Percentiles rank a stretch among this genome's conserved stretches.
Conservation (phyloP, 2,888 invertebrate genomes). For the Neuroscelio doddi region DNA sequence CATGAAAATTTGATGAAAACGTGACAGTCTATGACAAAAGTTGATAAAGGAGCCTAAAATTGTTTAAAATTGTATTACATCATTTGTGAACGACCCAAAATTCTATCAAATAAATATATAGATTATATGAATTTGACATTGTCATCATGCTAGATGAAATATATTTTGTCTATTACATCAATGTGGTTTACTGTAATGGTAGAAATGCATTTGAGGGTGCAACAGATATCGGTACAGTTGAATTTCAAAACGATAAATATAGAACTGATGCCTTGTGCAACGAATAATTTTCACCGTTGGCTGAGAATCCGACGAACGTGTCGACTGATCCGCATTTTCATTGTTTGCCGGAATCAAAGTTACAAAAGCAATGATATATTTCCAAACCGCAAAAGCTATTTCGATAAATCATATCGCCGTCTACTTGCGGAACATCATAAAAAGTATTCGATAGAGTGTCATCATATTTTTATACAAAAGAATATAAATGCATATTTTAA, state of each 20-base stretch:
- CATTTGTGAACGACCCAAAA: too few species aligned
- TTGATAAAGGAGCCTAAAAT: too few species aligned
- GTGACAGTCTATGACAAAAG: too few species aligned
- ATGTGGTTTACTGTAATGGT: background rate
- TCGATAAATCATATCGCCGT: constrained; percentile 47
- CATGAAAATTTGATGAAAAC: too few species aligned
- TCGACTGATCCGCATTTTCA: constrained; percentile 11
- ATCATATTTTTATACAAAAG: too few species aligned
- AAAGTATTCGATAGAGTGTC: too few species aligned
- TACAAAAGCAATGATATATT: constrained; percentile 56
- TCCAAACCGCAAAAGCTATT: constrained; percentile 50
- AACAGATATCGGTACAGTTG: background rate
- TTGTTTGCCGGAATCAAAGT: constrained; percentile 49
- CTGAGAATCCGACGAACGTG: constrained; percentile 10
- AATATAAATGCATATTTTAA: too few species aligned
- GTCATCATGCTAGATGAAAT: background rate
- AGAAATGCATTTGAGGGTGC: background rate
- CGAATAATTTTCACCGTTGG: constrained; percentile 6
- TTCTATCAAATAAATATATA: too few species aligned
- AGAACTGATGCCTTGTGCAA: background rate
- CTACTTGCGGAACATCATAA: too few species aligned
- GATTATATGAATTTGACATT: too few species aligned
- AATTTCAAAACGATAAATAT: constrained; percentile 3
- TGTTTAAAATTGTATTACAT: too few species aligned
- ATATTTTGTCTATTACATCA: constrained; percentile 1